phyloP scores from a whole-genome alignment of 2,797 vertebrate species.

The Diplodus puntazzo region DNA sequence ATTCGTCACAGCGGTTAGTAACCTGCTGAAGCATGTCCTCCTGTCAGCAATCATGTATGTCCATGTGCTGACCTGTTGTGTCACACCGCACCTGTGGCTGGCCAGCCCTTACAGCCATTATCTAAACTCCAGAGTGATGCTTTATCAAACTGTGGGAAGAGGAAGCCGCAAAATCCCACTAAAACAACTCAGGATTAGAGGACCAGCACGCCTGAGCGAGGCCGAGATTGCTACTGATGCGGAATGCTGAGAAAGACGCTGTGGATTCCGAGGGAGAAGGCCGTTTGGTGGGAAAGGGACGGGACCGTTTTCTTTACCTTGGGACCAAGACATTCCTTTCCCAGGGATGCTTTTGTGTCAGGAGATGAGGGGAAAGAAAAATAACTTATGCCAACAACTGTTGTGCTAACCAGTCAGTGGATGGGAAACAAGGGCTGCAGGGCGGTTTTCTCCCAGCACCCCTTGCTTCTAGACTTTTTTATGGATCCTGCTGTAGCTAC shows the following conservation, averaged over 20 bases:
- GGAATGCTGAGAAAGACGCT: conserved; percentile 90
- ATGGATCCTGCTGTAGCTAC: conserved; percentile 17
- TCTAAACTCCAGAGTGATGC: conserved; percentile 83
- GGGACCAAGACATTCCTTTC: conserved; percentile 91
- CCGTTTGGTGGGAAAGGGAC: conserved; percentile 84
- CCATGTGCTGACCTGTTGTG: conserved; percentile 77
- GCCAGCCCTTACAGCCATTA: conserved; percentile 79
- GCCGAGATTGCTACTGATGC: conserved; percentile 89
- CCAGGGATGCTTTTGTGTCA: conserved; percentile 87
- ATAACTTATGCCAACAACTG: conserved; percentile 83
- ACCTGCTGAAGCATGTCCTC: conserved; percentile 38
- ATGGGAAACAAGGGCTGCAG: conserved; percentile 78
- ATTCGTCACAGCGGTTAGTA: conserved; percentile 18
- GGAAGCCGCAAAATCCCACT: conserved; percentile 89
- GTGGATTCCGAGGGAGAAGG: conserved; percentile 85
- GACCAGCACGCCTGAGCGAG: conserved; percentile 84
- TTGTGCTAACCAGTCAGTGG: conserved; percentile 75
- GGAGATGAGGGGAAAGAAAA: conserved; percentile 86
- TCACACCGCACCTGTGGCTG: conserved; percentile 84
- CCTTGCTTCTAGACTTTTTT: conserved; percentile 51
- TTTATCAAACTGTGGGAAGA: conserved; percentile 91
- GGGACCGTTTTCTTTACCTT: conserved; percentile 89
- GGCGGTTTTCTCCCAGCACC: conserved; percentile 72
- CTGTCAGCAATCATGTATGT: conserved; percentile 61
- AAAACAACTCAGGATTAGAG: conserved; percentile 91